Conservation (phyloP, 2,113 vertebrate species). For the Cinclus cinclus region DNA sequence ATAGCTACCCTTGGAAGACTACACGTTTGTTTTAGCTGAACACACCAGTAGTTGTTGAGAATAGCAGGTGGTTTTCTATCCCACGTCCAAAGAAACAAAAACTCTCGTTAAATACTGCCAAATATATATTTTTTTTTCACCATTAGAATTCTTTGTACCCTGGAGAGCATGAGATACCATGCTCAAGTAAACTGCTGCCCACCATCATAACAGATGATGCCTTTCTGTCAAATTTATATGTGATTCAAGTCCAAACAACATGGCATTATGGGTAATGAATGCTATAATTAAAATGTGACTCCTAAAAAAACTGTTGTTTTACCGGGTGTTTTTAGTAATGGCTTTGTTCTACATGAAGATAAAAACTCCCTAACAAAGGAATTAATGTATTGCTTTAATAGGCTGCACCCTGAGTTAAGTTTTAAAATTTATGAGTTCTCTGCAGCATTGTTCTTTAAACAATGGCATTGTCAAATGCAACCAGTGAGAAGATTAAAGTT, state of each 20-base stretch:
- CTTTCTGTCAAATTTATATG: slow-evolving; percentile 39
- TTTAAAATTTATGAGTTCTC: slow-evolving; percentile 78
- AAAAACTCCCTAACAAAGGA: slow-evolving; percentile 73
- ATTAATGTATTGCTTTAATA: slow-evolving; percentile 74
- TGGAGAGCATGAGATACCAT: not conserved
- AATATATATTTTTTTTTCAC: not conserved
- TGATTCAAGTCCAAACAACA: slow-evolving; percentile 48
- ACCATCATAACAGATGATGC: not conserved
- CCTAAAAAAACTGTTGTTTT: slow-evolving; percentile 65
- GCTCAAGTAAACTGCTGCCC: not conserved
- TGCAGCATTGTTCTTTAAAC: slow-evolving; percentile 79
- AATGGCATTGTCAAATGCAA: slow-evolving; percentile 77
- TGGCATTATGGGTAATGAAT: slow-evolving; percentile 61
- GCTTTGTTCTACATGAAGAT: slow-evolving; percentile 71
- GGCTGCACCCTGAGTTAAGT: slow-evolving; percentile 71
- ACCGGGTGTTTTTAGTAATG: slow-evolving; percentile 65
- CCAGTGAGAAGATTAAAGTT: slow-evolving; percentile 77
- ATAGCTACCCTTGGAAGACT: not conserved
- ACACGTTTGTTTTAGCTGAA: not conserved
- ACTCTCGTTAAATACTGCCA: not conserved
- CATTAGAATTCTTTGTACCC: not conserved
- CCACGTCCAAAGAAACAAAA: not conserved
- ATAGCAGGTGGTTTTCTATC: not conserved
- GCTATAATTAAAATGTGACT: slow-evolving; percentile 63
- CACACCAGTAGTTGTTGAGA: not conserved